phyloP scores from a whole-genome alignment of 1,140 invertebrate genomes.

The Heliconius congener region DNA sequence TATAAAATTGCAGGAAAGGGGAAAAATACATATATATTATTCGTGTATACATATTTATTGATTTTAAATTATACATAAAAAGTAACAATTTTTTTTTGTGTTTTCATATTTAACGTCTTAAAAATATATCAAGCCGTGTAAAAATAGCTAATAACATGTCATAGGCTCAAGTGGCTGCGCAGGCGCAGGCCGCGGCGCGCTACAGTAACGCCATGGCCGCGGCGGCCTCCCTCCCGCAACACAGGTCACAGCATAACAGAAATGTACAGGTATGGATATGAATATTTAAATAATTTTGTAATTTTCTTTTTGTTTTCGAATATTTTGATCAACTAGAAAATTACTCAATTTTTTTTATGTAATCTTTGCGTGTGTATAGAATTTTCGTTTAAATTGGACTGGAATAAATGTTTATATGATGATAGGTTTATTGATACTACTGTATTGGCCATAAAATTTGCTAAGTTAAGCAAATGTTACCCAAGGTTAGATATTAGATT shows the following conservation, averaged over 20 bases:
- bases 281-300: neutral
- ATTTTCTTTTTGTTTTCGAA: neutral
- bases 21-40: too few relatives aligned
- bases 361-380: too few relatives aligned
- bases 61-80: too few relatives aligned
- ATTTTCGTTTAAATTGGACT: neutral
- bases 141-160: neutral
- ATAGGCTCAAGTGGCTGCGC: conserved; percentile 78
- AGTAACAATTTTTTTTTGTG: too few relatives aligned
- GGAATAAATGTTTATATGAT: neutral
- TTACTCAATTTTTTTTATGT: neutral
- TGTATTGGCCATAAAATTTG: neutral
- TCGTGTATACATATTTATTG: too few relatives aligned
- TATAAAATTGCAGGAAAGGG: too few relatives aligned
- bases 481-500: too few relatives aligned
- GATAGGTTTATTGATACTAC: neutral
- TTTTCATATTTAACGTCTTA: neutral
- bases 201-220: conserved; percentile 65
- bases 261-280: conserved; percentile 64
- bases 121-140: neutral
- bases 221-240: conserved; percentile 63
- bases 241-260: conserved; percentile 64
- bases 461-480: too few relatives aligned
- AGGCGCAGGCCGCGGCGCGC: conserved; percentile 73
- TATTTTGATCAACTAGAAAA: neutral